Base-by-base conservation (phyloP, 2,797 vertebrate species). In the Mastacembelus armatus region DNA sequence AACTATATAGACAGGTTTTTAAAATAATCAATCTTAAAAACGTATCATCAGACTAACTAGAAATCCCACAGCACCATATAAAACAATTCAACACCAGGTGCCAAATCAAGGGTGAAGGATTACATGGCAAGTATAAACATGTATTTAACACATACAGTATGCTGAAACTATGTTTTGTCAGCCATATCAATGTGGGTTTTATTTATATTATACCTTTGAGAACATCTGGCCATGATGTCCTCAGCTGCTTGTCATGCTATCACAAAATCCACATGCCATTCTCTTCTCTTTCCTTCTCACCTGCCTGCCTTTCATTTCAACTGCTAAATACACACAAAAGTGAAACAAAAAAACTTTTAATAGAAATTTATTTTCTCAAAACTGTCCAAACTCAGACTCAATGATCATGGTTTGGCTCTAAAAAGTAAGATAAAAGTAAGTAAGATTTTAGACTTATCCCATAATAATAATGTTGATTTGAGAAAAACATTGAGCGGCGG, bases 231-330 rank as follows among this genome's bases (percentile, higher is more conserved):
- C 2, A 14, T 1, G n/a, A 29, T 57, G 51, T 64, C 55, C 60
- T 71, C 21, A 40, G 21, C 4, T 61, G 43, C 12, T 54, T 24
- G 43, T n/a, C 4, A 10, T 7, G 19, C 18, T 9, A 24, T 22
- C 10, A 33, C 52, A 56, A 39, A 39, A 3, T 47, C 42, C n/a
- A 33, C 22, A 24, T 45, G 32, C 33, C 30, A 50, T 36, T 63
- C 16, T n/a, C n/a, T 2, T 24, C 10, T 40, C 12, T n/a, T 26
- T 39, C 14, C 21, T 11, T 8, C 30, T 21, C 14, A 16, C 8
- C 42, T 7, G 14, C 40, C 12, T 9, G 3, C 4, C 4, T 10
- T 18, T 2, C 5, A 24, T 9, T 12, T 22, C 21, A 22, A 21
- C 35, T 19, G 14, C 18, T 33, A 4, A 27, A 64, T 22, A n/a